Base-by-base conservation (phyloP, 2,888 invertebrate species). In the Drosophila mimica region DNA sequence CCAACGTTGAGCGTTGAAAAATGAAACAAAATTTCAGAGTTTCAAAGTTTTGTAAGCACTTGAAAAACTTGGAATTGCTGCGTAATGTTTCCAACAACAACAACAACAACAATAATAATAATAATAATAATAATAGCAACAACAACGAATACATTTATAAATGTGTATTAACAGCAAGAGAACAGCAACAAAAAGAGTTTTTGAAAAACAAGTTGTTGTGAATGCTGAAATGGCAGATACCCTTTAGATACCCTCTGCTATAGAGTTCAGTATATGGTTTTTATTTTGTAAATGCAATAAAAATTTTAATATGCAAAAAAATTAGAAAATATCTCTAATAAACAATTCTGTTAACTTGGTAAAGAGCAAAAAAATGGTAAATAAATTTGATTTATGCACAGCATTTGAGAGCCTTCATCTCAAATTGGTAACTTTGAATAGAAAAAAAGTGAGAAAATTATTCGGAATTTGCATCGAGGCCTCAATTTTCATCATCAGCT, bases 31-130 rank as follows among this genome's bases (percentile, higher is more conserved):
- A 78, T 81, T 82, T 84, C 81, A 71, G 81, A 76, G 81, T 75
- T 64, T 65, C 66, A 71, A 78, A 78, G 63, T 78, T 79, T 79
- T 70, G 77, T 77, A 75, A 73, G 74, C 77, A 85, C 86, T 85
- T 77, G 67, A 84, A 81, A 88, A 88, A 68, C 67, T 88, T 88
- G 74, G 86, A 81, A 80, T 71, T 87, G 84, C 87, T 82, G 82
- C 80, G 83, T 87, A 87, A 84, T 70, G 87, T 66, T 70, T 63
- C 71, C 71, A 77, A 54, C 70, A 70, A 79, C 64, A 69, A 33
- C 70, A 62, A 48, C 56, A 69, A 51, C 46, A 66, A 49, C 51
- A 64, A n/a, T n/a, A 57, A n/a, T 20, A 68, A 34, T 34, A 25
- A 34, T 34, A 76, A 40, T 30, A 54, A 28, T 33, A 69, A 49